These are phyloP conservation scores for Macrophya alboannulata DNA, from an alignment of 2,888 invertebrate genomes.

Conservation along the genomic window DNA sequence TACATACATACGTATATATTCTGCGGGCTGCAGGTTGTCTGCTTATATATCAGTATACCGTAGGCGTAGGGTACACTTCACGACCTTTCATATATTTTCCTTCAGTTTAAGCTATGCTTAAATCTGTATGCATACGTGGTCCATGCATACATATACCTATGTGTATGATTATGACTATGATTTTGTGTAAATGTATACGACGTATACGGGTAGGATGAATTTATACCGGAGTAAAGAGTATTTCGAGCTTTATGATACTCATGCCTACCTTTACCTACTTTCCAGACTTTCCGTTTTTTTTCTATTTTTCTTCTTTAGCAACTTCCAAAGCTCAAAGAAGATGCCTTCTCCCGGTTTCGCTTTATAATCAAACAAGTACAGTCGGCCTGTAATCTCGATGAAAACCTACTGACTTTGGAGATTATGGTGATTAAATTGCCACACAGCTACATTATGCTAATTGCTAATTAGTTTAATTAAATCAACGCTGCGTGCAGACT, in stretches of 20 bases:
- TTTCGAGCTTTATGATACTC: background rate
- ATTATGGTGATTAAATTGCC: slow-evolving; percentile 46
- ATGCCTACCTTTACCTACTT: background rate
- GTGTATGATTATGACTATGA: background rate
- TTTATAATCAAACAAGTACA: slow-evolving; percentile 30
- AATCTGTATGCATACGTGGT: background rate
- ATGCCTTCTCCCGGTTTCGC: background rate
- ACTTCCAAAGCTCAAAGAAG: background rate
- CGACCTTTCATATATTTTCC: slow-evolving; percentile 8
- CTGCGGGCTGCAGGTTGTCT: background rate
- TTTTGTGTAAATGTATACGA: background rate
- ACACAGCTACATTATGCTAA: slow-evolving; percentile 52
- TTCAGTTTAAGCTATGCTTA: background rate
- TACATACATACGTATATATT: background rate
- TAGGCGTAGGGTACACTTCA: background rate
- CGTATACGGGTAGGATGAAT: background rate
- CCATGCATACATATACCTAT: background rate
- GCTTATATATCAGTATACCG: background rate
- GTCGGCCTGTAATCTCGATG: slow-evolving; percentile 28
- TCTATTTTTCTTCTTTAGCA: too few relatives aligned
- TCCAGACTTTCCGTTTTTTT: too few relatives aligned
- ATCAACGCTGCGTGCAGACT: slow-evolving; percentile 54
- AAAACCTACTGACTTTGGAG: slow-evolving; percentile 36
- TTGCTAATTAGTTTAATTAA: slow-evolving; percentile 52
- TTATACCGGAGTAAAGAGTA: background rate